phyloP scores from a whole-genome alignment of 2,888 invertebrate species.

The Cosmia trapezina region DNA sequence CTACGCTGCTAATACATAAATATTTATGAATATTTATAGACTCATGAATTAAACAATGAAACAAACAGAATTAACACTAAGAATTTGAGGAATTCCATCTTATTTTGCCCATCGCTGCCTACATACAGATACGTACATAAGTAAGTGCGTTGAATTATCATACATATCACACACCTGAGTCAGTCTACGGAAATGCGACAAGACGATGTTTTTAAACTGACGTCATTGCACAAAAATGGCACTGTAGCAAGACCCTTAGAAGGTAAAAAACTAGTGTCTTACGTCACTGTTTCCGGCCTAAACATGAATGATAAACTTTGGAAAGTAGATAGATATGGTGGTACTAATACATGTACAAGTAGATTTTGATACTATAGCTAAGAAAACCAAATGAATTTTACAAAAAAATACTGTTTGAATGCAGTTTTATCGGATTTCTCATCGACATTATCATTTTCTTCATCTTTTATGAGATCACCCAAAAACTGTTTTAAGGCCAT shows the following conservation, averaged over 20 bases:
- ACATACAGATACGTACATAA: slow-evolving; percentile 9
- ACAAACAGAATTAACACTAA: slow-evolving; percentile 10
- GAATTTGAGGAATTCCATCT: slow-evolving; percentile 31
- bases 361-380: not conserved
- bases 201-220: slow-evolving; percentile 30
- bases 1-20: not conserved
- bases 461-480: not conserved
- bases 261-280: slow-evolving; percentile 1
- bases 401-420: not conserved
- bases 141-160: slow-evolving; percentile 32
- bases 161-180: slow-evolving; percentile 42
- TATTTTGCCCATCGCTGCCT: slow-evolving; percentile 32
- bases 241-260: slow-evolving; percentile 2
- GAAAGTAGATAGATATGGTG: not conserved
- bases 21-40: slow-evolving; percentile 1
- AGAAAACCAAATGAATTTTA: not conserved
- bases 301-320: slow-evolving; percentile 18
- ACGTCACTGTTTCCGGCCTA: not conserved
- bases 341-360: no score
- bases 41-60: slow-evolving; percentile 23
- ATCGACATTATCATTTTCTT: not conserved
- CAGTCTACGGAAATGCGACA: slow-evolving; percentile 47
- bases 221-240: slow-evolving; percentile 42
- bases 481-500: not conserved
- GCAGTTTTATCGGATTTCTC: no score